Base-by-base conservation (phyloP, 2,113 vertebrate genomes). In the Cynocephalus volans region DNA sequence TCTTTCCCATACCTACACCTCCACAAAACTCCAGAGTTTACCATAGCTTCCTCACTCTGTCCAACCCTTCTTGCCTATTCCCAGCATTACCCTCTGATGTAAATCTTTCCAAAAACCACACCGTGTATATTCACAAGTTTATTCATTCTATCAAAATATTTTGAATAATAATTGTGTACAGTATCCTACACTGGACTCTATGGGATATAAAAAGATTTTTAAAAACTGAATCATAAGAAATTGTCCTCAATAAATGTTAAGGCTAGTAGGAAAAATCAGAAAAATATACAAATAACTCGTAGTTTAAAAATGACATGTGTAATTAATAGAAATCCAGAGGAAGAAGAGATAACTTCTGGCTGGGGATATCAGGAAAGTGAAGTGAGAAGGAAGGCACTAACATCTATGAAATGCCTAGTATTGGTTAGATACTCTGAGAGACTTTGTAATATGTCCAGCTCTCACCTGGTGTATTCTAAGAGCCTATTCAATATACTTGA, bases 201-300 rank as follows among this genome's bases (percentile, higher is more conserved):
- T 21, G 26, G 58, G 5, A 60, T 13, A 81, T 52, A n/a, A 75
- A 87, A 90, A 88, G 14, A 65, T 36, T 41, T 41, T 41, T 41
- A 41, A 90, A 87, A 97, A 90, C 17, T 69, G 5, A 88, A 6
- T 45, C 65, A 81, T 56, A 83, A 90, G 31, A 96, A 93, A 79
- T 14, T 81, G 5, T 23, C 15, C 45, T 75, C n/a, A 56, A 87
- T 28, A 96, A 93, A 93, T 80, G 2, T 65, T 69, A n/a, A 96
- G 17, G 36, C 6, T 77, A 45, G 2, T 41, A 94, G 36, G 28
- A 86, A 5, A 91, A 95, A 75, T 81, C 73, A 87, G 62, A 79
- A 90, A 97, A 80, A 82, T 19, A 87, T 1, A 93, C 13, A 92
- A 84, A 93, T 41, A 73, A 79, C 18, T 65, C 31, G 79, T 45